Evolutionary conservation across 2,113 vertebrate genomes (phyloP).

Genomic region (Narcine bancroftii): DNA sequence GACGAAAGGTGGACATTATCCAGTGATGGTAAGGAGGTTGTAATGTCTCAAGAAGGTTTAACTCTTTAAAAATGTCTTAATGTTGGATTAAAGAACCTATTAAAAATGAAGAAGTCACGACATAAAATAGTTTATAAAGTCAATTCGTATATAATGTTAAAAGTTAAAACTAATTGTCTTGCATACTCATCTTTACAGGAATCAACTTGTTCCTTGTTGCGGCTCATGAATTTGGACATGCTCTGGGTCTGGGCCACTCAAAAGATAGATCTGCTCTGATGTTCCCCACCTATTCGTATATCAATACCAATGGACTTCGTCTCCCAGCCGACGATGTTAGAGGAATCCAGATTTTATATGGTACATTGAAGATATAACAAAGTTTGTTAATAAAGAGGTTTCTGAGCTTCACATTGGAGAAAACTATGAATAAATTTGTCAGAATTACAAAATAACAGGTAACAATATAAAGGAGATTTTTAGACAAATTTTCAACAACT

Average conservation of each 20-base stretch:
- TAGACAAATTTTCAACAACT: not conserved
- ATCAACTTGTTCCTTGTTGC: slow-evolving; percentile 67
- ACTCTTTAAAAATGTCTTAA: not conserved
- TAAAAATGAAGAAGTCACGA: not conserved
- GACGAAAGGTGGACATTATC: slow-evolving; percentile 57
- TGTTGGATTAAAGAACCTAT: not conserved
- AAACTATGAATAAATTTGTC: not conserved
- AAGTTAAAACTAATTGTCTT: not conserved
- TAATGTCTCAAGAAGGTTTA: not conserved
- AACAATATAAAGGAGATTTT: not conserved
- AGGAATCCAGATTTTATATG: slow-evolving; percentile 70
- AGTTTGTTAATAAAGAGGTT: not conserved
- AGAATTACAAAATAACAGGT: not conserved
- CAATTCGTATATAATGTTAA: not conserved
- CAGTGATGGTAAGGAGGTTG: slow-evolving; percentile 45
- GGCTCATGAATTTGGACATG: slow-evolving; percentile 67
- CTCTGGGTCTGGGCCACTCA: slow-evolving; percentile 66
- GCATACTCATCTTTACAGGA: slow-evolving; percentile 46
- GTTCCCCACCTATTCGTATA: slow-evolving; percentile 71
- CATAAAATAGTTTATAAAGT: not conserved
- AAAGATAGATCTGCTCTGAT: slow-evolving; percentile 67
- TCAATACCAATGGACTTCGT: slow-evolving; percentile 66
- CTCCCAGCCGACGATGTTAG: slow-evolving; percentile 69
- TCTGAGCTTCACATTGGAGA: not conserved
- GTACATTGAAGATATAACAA: slow-evolving; percentile 45